These are phyloP conservation scores for Orgyia antiqua DNA, from an alignment of 2,888 invertebrate species.

Conservation along the genomic window DNA sequence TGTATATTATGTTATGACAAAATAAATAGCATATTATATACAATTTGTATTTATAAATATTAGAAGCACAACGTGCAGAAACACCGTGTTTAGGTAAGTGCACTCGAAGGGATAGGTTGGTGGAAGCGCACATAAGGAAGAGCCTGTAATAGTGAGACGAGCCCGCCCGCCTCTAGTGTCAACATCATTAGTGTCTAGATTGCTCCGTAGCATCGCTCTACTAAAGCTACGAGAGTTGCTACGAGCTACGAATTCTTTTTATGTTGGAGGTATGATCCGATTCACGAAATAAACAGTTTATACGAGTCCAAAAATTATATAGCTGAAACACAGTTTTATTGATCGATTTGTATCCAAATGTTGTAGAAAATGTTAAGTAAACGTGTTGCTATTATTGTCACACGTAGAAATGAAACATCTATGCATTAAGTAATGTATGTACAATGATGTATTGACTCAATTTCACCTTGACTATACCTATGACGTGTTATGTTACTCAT, in stretches of 20 bases:
- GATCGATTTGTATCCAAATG: not conserved
- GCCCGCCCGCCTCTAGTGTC: constrained; percentile 61
- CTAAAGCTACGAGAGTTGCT: constrained; percentile 48
- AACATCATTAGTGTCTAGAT: constrained; percentile 68
- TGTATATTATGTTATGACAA: too few relatives aligned
- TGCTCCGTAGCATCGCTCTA: constrained; percentile 36
- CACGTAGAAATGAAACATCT: too few relatives aligned
- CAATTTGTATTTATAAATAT: constrained; percentile 42
- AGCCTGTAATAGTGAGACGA: constrained; percentile 40
- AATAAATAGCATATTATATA: too few relatives aligned
- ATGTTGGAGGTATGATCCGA: too few relatives aligned
- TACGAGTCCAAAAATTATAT: too few relatives aligned
- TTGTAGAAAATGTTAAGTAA: not conserved
- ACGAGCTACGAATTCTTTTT: constrained; percentile 34
- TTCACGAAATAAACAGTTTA: too few relatives aligned
- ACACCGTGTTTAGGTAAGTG: constrained; percentile 38
- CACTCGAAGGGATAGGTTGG: constrained; percentile 38
- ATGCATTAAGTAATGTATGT: not conserved
- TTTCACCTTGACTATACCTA: constrained; percentile 3
- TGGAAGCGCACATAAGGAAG: constrained; percentile 19
- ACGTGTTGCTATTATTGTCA: not conserved
- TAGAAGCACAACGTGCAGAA: constrained; percentile 40
- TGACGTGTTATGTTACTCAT: constrained; percentile 1
- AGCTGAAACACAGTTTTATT: too few relatives aligned
- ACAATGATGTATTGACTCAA: constrained; percentile 2